Evolutionary conservation across 1,140 invertebrate species (phyloP).

Genomic region (Micrasema minimum): DNA sequence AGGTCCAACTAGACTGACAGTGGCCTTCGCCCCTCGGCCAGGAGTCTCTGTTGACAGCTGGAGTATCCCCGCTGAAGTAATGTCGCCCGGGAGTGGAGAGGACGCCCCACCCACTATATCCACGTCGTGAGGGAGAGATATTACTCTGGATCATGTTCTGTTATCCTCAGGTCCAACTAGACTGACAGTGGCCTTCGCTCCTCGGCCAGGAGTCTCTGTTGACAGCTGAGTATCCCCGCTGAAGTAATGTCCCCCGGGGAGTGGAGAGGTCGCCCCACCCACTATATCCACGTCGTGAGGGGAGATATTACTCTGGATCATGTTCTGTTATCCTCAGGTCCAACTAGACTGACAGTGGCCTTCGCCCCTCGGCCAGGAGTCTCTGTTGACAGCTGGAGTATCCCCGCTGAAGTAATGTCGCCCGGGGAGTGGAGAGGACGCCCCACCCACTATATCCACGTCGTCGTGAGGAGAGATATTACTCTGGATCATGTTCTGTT

Average conservation of each 20-base stretch:
- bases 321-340: conserved; percentile 8
- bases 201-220: too few species aligned
- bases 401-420: background rate
- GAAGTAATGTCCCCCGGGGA: too few species aligned
- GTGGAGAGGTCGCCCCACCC: too few species aligned
- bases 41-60: conserved; percentile 23
- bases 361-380: conserved; percentile 34
- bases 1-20: conserved; percentile 42
- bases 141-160: too few species aligned
- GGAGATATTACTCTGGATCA: background rate
- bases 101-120: conserved; percentile 32
- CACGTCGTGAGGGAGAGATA: conserved; percentile 33
- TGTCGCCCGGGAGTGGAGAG: conserved; percentile 20
- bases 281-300: conserved; percentile 39
- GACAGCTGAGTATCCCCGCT: too few species aligned
- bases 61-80: conserved; percentile 14
- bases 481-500: too few species aligned
- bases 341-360: conserved; percentile 40
- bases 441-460: conserved; percentile 39
- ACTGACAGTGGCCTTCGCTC: too few species aligned
- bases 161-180: too few species aligned
- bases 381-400: conserved; percentile 13
- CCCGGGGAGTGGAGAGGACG: conserved; percentile 23
- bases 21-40: conserved; percentile 33
- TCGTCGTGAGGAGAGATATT: conserved; percentile 19